A percentile compares a stretch with the other conserved stretches of the same genome.
These are phyloP conservation scores for Conomelus anceps DNA, from an alignment of 2,888 invertebrate species.

Conservation along the genomic window DNA sequence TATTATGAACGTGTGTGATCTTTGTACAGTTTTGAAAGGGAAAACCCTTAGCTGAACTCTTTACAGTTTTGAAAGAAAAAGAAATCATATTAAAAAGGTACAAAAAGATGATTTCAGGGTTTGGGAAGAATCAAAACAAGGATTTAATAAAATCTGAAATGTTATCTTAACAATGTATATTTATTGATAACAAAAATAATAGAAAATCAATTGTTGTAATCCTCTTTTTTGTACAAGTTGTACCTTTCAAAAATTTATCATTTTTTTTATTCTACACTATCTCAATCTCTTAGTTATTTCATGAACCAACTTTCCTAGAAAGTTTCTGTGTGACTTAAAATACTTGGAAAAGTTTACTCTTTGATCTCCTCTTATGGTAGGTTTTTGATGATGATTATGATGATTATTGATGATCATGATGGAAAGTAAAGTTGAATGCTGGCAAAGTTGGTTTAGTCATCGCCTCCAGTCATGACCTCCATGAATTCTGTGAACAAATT, in stretches of 20 bases:
- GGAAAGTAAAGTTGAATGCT: neutral
- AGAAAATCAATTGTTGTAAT: neutral
- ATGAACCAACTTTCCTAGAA: too few species aligned
- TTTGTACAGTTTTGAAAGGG: too few species aligned
- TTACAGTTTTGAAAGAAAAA: too few species aligned
- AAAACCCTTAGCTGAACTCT: too few species aligned
- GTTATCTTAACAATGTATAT: neutral
- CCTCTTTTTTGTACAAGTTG: neutral
- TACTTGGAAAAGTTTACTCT: neutral
- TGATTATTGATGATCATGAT: neutral
- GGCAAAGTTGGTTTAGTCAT: conserved; percentile 30
- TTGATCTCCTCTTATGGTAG: neutral
- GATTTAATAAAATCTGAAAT: neutral
- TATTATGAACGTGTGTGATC: too few species aligned
- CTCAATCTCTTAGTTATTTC: neutral
- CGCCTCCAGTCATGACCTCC: conserved; percentile 38
- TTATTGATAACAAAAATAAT: neutral
- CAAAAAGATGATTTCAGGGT: too few species aligned
- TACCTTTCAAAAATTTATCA: neutral
- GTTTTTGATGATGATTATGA: neutral
- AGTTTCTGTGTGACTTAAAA: too few species aligned
- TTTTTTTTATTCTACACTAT: neutral
- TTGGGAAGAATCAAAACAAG: too few species aligned
- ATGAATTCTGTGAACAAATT: conserved; percentile 36
- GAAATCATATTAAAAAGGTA: too few species aligned